Base-by-base conservation (phyloP, 2,888 invertebrate genomes). In the Caenorhabditis becei region DNA sequence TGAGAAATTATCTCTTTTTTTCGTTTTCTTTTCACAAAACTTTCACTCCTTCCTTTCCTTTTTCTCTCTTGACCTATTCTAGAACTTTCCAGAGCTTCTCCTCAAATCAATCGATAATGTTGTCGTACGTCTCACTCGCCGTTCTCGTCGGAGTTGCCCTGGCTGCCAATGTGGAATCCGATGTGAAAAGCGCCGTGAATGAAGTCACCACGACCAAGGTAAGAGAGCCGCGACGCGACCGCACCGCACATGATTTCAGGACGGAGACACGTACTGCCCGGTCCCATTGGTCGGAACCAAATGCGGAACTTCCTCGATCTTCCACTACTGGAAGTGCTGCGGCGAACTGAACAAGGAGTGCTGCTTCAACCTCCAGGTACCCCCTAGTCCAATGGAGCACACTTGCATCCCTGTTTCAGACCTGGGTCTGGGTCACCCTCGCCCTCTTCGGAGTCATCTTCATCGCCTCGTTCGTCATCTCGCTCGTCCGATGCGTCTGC, bases 271-370 rank as follows among this genome's bases (percentile, higher is more conserved):
- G 11, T 90, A 78, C 63, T 90, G 90, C 65, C 90, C 90, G 3
- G 82, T 86, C 0, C 84, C 87, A 44, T 26, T 88, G 11, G 82
- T 86, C 35, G 90, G 90, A 16, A 88, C 88, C 51, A 75, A 83
- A 24, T 90, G 90, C 66, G 90, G 90, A 23, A 75, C 85, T 1
- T 80, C 85, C n/a, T 82, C 85, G 26, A 58, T 87, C 75, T 88
- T 89, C 75, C 89, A 90, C 67, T 90, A 89, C 80, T 89, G 87
- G 86, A 86, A 87, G 62, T 90, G 90, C 75, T 90, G 90, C 56
- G 90, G 90, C 53, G 83, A 86, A n/a, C 72, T 88, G 44, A 85
- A 86, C 70, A 87, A 85, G 75, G 89, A 88, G 51, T 88, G 89
- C 79, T 89, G 89, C 80, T 87, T 89, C 83, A 86, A 87, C 56